Conservation (phyloP, 1,140 invertebrate species). For the Aphelinus atriplicis region DNA sequence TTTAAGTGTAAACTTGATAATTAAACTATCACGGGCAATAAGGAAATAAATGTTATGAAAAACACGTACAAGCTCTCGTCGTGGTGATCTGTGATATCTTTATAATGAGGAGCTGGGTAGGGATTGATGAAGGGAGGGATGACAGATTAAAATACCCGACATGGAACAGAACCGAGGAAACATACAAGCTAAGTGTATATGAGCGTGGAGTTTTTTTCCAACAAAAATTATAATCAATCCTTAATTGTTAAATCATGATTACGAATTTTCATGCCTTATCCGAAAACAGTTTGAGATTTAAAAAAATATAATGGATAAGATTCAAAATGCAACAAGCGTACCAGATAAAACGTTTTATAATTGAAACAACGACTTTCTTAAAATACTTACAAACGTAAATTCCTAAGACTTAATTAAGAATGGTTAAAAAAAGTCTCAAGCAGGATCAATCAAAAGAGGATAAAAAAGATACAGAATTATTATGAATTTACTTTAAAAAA, state of each 20-base stretch:
- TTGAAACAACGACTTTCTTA: constrained; percentile 13
- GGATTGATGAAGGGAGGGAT: no score
- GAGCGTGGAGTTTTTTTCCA: neutral
- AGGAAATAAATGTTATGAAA: neutral
- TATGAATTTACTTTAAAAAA: neutral
- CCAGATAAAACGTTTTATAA: constrained; percentile 15
- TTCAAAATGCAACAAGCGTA: constrained; percentile 8
- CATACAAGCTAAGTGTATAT: no score
- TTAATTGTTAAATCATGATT: no score
- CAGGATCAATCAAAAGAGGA: neutral
- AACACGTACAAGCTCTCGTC: constrained; percentile 18
- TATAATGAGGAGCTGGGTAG: no score
- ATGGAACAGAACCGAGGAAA: no score
- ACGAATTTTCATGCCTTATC: neutral
- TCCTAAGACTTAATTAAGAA: constrained; percentile 1
- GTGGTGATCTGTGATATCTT: no score
- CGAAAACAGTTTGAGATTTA: neutral
- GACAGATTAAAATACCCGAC: no score
- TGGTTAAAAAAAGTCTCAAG: neutral
- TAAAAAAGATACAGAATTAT: neutral
- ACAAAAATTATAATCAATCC: neutral
- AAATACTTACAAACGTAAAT: constrained; percentile 25
- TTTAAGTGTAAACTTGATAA: constrained; percentile 18
- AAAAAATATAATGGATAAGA: neutral
- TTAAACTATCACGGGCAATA: constrained; percentile 2